Percentiles rank a stretch among this genome's conserved stretches.
phyloP scores from a whole-genome alignment of 2,888 invertebrate species.

The Ennomos quercinarius region DNA sequence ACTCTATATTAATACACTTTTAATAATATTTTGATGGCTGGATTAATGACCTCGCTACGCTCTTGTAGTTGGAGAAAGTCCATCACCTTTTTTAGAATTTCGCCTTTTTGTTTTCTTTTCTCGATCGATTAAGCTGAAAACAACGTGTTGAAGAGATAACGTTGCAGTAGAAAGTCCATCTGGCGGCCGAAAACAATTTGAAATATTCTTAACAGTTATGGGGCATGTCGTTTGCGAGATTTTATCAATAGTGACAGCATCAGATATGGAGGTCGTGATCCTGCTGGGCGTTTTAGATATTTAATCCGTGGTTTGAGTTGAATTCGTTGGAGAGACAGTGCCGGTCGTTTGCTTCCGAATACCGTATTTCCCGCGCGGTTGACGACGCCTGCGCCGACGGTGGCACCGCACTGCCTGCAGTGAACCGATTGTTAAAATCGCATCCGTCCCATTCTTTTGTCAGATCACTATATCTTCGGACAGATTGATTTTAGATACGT shows the following conservation, averaged over 20 bases:
- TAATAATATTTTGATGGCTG: slow-evolving; percentile 55
- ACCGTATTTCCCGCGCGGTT: slow-evolving; percentile 58
- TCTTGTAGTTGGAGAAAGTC: slow-evolving; percentile 39
- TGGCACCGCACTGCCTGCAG: slow-evolving; percentile 50
- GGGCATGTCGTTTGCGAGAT: slow-evolving; percentile 52
- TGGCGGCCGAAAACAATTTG: slow-evolving; percentile 43
- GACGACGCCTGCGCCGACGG: slow-evolving; percentile 22
- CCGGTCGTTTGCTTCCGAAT: slow-evolving; percentile 56
- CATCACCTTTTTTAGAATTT: slow-evolving; percentile 23
- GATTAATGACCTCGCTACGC: slow-evolving; percentile 48
- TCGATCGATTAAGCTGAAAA: slow-evolving; percentile 40
- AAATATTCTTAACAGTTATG: slow-evolving; percentile 50
- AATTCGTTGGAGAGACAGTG: slow-evolving; percentile 43
- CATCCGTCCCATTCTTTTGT: slow-evolving; percentile 72
- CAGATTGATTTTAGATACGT: slow-evolving; percentile 74
- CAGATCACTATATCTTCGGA: slow-evolving; percentile 73
- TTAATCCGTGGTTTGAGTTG: slow-evolving; percentile 47
- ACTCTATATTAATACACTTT: slow-evolving; percentile 45
- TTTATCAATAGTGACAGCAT: slow-evolving; percentile 56
- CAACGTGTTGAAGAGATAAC: slow-evolving; percentile 33
- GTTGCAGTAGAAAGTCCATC: slow-evolving; percentile 39
- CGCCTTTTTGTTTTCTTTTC: slow-evolving; percentile 35
- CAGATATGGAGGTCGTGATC: slow-evolving; percentile 64
- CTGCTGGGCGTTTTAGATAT: slow-evolving; percentile 52
- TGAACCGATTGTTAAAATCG: slow-evolving; percentile 73